Evolutionary conservation across 2,113 vertebrate genomes (phyloP).

Genomic region (Machaerirhynchus nigripectus): DNA sequence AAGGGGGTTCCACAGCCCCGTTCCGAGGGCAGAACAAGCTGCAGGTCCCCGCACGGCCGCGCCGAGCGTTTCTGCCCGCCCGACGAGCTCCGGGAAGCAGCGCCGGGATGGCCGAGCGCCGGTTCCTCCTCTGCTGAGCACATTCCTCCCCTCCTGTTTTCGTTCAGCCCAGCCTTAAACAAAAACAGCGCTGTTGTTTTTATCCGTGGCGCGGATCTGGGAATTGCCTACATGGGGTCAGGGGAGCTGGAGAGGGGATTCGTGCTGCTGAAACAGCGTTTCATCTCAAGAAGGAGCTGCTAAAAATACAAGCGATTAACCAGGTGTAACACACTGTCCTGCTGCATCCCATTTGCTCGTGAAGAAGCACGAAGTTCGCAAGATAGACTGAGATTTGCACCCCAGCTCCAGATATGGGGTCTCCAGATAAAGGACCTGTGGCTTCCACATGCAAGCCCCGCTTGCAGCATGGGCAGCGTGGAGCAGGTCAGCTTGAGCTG

Average conservation of each 20-base stretch:
- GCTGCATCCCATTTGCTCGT: background rate
- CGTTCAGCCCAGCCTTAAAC: conserved; percentile 30
- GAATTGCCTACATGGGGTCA: background rate
- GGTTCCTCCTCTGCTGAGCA: background rate
- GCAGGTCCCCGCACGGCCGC: accelerated
- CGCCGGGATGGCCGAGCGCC: background rate
- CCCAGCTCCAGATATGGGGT: background rate
- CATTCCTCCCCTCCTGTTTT: conserved; percentile 26
- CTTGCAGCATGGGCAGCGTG: accelerated
- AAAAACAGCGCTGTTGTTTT: background rate
- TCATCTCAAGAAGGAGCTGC: background rate
- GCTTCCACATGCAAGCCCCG: accelerated
- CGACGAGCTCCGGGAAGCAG: background rate
- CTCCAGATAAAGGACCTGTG: background rate
- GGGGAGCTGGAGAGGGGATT: background rate
- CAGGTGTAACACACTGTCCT: background rate
- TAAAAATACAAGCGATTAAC: background rate
- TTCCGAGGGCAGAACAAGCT: background rate
- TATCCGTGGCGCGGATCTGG: accelerated
- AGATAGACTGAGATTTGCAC: background rate
- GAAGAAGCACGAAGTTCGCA: background rate
- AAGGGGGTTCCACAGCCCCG: background rate
- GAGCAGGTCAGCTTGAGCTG: background rate
- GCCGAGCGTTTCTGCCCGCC: accelerated
- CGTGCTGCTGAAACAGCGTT: background rate